phyloP scores from a whole-genome alignment of 2,888 invertebrate species.

The Andricus quercusramuli region DNA sequence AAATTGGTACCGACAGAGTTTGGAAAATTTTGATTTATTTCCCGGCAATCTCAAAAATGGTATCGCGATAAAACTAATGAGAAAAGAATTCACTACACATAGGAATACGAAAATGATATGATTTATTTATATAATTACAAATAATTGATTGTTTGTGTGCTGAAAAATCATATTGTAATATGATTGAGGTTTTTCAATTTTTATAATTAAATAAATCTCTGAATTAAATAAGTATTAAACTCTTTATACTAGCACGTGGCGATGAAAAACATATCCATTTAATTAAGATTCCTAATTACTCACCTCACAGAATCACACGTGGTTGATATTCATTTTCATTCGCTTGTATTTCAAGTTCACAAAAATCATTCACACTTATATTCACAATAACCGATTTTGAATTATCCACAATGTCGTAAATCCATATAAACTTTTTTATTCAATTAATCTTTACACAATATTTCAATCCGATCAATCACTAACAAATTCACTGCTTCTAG shows the following conservation, averaged over 20 bases:
- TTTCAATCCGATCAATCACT: background rate
- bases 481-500: background rate
- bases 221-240: too few relatives aligned
- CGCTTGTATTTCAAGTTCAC: background rate
- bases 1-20: conserved; percentile 23
- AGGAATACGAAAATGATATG: background rate
- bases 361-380: background rate
- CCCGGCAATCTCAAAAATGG: background rate
- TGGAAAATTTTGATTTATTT: conserved; percentile 15
- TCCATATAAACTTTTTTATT: background rate
- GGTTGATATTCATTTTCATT: background rate
- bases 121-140: background rate
- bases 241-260: too few relatives aligned
- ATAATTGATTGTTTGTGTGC: background rate
- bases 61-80: background rate
- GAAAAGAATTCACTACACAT: background rate
- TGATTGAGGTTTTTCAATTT: too few relatives aligned
- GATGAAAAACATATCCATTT: background rate
- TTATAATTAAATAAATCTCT: too few relatives aligned
- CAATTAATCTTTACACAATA: background rate
- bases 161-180: too few relatives aligned
- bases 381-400: background rate
- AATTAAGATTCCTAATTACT: background rate
- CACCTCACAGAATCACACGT: background rate
- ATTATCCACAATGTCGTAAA: background rate